These are phyloP conservation scores for Drosophila birchii DNA, from an alignment of 2,888 invertebrate genomes.

Conservation along the genomic window DNA sequence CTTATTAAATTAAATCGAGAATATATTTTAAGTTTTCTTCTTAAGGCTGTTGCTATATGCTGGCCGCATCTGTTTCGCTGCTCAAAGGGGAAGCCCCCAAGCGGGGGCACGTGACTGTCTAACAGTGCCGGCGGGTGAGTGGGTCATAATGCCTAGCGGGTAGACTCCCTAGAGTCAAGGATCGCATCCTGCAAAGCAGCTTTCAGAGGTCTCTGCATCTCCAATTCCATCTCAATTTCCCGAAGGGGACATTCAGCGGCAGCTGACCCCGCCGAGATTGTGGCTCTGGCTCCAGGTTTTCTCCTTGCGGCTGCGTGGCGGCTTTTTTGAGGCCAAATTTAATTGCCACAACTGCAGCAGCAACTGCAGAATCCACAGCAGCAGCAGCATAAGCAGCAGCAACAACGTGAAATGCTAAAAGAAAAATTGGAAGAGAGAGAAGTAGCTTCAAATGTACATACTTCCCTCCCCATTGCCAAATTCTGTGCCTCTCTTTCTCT, in stretches of 20 bases:
- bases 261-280: slow-evolving; percentile 49
- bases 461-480: slow-evolving; percentile 32
- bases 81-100: neutral
- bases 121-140: neutral
- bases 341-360: slow-evolving; percentile 64
- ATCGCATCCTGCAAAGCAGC: slow-evolving; percentile 8
- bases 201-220: neutral
- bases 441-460: slow-evolving; percentile 12
- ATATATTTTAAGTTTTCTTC: neutral
- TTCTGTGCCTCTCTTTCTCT: slow-evolving; percentile 16
- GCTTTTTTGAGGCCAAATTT: slow-evolving; percentile 75
- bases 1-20: neutral
- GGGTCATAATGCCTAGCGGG: neutral
- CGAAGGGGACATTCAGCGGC: slow-evolving; percentile 19
- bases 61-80: slow-evolving; percentile 1
- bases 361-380: neutral
- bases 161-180: neutral
- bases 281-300: slow-evolving; percentile 25
- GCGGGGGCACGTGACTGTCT: slow-evolving; percentile 6
- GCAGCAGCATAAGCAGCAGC: neutral
- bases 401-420: slow-evolving; percentile 59
- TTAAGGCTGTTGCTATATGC: neutral
- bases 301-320: slow-evolving; percentile 21
- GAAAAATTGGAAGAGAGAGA: slow-evolving; percentile 60
- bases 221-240: slow-evolving; percentile 20